phyloP scores from a whole-genome alignment of 2,888 invertebrate genomes.

The Disparrhopalites patrizii region DNA sequence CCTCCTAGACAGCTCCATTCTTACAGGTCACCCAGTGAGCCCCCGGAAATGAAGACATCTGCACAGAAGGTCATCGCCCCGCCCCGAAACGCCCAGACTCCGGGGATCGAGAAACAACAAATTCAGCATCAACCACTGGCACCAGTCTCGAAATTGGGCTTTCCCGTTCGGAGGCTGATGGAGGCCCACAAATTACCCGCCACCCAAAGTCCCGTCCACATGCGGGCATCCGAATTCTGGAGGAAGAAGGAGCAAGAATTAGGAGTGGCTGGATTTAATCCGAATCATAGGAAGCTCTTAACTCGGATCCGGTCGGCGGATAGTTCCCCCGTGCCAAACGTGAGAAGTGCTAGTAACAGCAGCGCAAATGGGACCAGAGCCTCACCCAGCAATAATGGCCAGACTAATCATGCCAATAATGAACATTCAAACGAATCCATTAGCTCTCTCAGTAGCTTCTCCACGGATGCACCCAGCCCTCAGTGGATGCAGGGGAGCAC shows the following conservation, averaged over 20 bases:
- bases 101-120: not conserved
- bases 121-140: not conserved
- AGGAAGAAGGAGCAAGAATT: conserved; percentile 48
- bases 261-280: conserved; percentile 29
- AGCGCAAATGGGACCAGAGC: not conserved
- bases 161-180: conserved; percentile 43
- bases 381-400: conserved; percentile 25
- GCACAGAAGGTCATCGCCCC: not conserved
- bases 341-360: conserved; percentile 27
- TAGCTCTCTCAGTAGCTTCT: conserved; percentile 45
- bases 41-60: conserved; percentile 38
- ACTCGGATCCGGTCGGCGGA: conserved; percentile 46
- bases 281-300: conserved; percentile 19
- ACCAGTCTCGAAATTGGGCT: conserved; percentile 43
- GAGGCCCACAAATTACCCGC: conserved; percentile 29
- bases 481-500: conserved; percentile 13
- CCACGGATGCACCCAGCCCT: conserved; percentile 39
- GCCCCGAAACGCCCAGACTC: conserved; percentile 6
- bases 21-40: conserved; percentile 45
- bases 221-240: conserved; percentile 49
- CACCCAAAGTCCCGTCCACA: conserved; percentile 43
- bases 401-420: not conserved
- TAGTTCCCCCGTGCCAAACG: conserved; percentile 40
- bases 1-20: too few relatives aligned
- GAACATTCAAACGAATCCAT: conserved; percentile 45